Evolutionary conservation across 2,113 vertebrate species (phyloP), one percentile per base, ranked within the genome.

Genomic region (Sinocyclocheilus anshuiensis): DNA sequence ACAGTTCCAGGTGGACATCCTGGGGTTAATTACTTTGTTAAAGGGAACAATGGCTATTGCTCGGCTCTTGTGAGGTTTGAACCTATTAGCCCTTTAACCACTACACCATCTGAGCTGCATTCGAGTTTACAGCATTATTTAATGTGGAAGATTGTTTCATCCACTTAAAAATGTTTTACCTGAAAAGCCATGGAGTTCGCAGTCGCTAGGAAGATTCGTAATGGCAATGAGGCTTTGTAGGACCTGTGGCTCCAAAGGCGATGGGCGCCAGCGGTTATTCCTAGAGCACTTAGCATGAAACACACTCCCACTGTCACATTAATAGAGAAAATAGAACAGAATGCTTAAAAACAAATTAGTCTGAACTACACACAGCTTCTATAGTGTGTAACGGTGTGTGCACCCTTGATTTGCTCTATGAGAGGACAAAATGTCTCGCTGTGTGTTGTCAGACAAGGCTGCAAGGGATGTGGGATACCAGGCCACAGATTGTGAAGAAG

Each of bases 191-290:
- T 92, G 0, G 97, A 97, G 92, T 97, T 97, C 71, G 85, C 93
- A 15, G 96, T 75, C 8, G 96, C 94, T 63, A 99, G 91, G 90
- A 98, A 96, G 90, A 97, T 45, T 57, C 95, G 81, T 83, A 99
- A 93, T 18, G 97, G 97, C 85, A 96, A 84, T 0, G 95, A 93
- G 6, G 96, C 97, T 92, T 97, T 98, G 90, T 97, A 99, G 86
- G 95, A 94, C 42, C 97, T 94, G 90, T 99, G 98, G 87, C 97
- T 98, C 97, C 97, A 99, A 80, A 99, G 95, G 69, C 97, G 96
- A 89, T 99, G 97, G 11, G 94, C 96, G 59, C 97, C 97, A 1
- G 97, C 97, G 2, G 96, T 97, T 80, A 99, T 92, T 8, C 97
- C 96, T 63, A 97, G 91, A 59, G 95, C 95, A 26, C 95, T 96